These are phyloP conservation scores for Leptodactylus fuscus DNA, from an alignment of 2,113 vertebrate genomes.

Conservation along the genomic window DNA sequence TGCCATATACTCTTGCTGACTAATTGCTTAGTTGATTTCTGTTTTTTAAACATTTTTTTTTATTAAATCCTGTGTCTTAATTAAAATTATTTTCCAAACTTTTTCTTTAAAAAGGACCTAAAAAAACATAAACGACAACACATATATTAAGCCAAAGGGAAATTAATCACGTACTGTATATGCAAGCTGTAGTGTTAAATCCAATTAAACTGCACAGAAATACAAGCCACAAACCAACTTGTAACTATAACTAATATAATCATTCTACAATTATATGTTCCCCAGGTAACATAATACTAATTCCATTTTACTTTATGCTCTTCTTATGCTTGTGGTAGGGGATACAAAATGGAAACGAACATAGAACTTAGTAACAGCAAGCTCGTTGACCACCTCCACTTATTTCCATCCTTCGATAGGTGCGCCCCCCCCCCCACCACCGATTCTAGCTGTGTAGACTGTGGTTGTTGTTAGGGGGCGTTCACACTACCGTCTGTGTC, in stretches of 20 bases:
- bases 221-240: neutral
- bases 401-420: too few species aligned
- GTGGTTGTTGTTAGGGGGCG: too few species aligned
- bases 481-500: too few species aligned
- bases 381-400: too few species aligned
- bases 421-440: too few species aligned
- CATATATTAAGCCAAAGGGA: neutral
- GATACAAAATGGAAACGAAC: too few species aligned
- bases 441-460: too few species aligned
- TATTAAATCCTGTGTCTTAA: conserved; percentile 16
- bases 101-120: neutral
- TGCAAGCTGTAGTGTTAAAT: conserved; percentile 1
- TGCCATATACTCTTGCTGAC: conserved; percentile 3
- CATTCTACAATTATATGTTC: neutral
- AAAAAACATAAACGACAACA: neutral
- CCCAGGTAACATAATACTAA: neutral
- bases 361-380: too few species aligned
- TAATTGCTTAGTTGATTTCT: conserved; percentile 29
- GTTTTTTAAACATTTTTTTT: neutral
- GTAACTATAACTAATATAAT: neutral
- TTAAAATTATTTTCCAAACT: conserved; percentile 26
- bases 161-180: conserved; percentile 15
- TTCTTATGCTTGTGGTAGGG: neutral
- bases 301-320: neutral
- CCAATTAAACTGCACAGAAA: neutral